Conservation (phyloP, 2,888 invertebrate genomes). For the Chesias legatella region DNA sequence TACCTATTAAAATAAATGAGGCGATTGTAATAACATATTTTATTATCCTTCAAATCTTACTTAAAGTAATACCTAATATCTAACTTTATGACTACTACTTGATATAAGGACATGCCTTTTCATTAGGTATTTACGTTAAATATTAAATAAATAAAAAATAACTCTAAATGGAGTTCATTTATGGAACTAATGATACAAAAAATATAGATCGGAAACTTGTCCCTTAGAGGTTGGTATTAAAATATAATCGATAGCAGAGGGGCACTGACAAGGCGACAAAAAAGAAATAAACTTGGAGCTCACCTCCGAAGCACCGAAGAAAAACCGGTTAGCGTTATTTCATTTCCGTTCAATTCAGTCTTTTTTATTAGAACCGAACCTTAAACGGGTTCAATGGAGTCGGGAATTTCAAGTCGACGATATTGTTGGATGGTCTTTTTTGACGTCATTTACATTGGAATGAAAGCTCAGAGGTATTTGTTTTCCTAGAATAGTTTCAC, state of each 20-base stretch:
- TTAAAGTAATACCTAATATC: too few species aligned
- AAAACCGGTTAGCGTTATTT: slow-evolving; percentile 75
- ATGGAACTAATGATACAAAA: neutral
- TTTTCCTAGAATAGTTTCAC: too few species aligned
- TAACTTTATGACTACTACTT: too few species aligned
- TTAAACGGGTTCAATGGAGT: slow-evolving; percentile 65
- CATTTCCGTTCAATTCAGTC: slow-evolving; percentile 76
- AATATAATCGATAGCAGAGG: slow-evolving; percentile 32
- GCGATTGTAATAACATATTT: slow-evolving; percentile 60
- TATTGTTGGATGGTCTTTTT: slow-evolving; percentile 25
- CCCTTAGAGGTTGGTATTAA: neutral
- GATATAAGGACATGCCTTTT: too few species aligned
- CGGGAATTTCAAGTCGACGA: slow-evolving; percentile 31
- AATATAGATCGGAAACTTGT: slow-evolving; percentile 9
- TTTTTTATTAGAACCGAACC: slow-evolving; percentile 70
- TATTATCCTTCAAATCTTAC: slow-evolving; percentile 42
- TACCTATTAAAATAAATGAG: slow-evolving; percentile 66
- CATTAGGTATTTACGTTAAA: too few species aligned
- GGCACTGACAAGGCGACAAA: slow-evolving; percentile 45
- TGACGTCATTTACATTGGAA: slow-evolving; percentile 11
- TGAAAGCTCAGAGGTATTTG: neutral
- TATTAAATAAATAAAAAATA: neutral
- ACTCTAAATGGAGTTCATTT: neutral
- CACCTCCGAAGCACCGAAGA: slow-evolving; percentile 53
- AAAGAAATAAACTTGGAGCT: slow-evolving; percentile 49